Evolutionary conservation across 2,888 invertebrate species (phyloP).

Genomic region (Ischnura elegans): DNA sequence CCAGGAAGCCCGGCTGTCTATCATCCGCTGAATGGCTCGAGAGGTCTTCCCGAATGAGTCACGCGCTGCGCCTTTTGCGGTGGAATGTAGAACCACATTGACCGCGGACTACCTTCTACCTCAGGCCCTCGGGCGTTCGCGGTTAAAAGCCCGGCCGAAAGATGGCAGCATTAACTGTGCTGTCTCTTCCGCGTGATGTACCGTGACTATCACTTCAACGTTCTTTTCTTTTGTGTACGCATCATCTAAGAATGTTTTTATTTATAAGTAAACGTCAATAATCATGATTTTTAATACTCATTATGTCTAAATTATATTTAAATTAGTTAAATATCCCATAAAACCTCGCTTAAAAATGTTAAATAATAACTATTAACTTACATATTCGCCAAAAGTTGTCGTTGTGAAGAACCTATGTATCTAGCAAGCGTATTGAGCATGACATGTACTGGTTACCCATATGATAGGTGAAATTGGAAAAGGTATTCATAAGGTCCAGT

Average conservation of each 20-base stretch:
- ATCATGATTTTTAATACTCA: too few species aligned
- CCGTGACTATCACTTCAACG: background rate
- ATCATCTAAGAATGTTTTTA: background rate
- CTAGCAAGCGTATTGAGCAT: too few species aligned
- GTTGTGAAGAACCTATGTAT: too few species aligned
- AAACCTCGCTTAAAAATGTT: too few species aligned
- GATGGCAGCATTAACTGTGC: conserved; percentile 66
- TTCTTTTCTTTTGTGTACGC: background rate
- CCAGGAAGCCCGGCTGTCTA: background rate
- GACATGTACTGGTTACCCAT: too few species aligned
- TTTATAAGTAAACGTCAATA: too few species aligned
- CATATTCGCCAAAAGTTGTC: too few species aligned
- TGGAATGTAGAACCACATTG: conserved; percentile 55
- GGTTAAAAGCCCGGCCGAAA: conserved; percentile 44
- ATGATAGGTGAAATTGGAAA: too few species aligned
- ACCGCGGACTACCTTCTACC: background rate
- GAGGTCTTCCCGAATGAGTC: conserved; percentile 41
- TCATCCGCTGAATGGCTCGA: conserved; percentile 21
- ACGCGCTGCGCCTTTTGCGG: conserved; percentile 55
- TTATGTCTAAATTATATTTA: too few species aligned
- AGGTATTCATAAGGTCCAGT: too few species aligned
- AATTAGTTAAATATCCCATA: too few species aligned
- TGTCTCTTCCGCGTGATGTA: background rate
- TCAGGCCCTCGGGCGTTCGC: conserved; percentile 62
- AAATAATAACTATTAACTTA: too few species aligned